Percentiles rank a stretch among this genome's conserved stretches.
phyloP scores from a whole-genome alignment of 2,113 vertebrate genomes.

The Lophura nycthemera region DNA sequence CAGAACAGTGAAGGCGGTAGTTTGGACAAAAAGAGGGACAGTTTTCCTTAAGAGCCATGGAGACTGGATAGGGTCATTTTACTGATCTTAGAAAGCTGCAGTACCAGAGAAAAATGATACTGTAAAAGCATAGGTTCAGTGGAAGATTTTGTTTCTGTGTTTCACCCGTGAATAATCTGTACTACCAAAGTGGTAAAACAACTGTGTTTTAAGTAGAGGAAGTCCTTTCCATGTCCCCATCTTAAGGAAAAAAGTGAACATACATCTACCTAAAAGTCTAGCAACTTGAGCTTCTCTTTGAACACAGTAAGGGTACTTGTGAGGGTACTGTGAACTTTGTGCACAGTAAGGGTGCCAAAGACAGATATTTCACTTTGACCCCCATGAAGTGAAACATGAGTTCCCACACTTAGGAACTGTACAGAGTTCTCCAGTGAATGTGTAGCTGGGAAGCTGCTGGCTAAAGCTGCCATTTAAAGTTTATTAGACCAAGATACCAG shows the following conservation, averaged over 20 bases:
- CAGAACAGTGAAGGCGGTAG: not conserved
- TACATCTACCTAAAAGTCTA: not conserved
- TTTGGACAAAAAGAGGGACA: not conserved
- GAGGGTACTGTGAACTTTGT: not conserved
- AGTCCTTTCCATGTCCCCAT: not conserved
- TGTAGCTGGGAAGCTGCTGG: not conserved
- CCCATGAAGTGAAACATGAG: not conserved
- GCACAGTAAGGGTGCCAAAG: not conserved
- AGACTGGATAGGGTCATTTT: not conserved
- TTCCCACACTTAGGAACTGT: not conserved
- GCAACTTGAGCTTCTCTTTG: not conserved
- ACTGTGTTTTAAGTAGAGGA: not conserved
- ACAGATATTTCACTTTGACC: not conserved
- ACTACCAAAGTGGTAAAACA: not conserved
- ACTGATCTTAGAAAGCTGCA: not conserved
- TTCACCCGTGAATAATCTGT: not conserved
- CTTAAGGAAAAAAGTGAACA: not conserved
- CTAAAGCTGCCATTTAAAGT: not conserved
- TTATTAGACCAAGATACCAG: not conserved
- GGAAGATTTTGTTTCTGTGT: not conserved
- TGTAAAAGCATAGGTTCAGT: not conserved
- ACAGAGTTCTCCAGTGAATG: not conserved
- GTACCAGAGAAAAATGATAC: not conserved
- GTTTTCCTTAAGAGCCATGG: not conserved
- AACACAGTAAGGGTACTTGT: not conserved